Evolutionary conservation across 2,888 invertebrate species (phyloP).

Genomic region (Tachina lurida): DNA sequence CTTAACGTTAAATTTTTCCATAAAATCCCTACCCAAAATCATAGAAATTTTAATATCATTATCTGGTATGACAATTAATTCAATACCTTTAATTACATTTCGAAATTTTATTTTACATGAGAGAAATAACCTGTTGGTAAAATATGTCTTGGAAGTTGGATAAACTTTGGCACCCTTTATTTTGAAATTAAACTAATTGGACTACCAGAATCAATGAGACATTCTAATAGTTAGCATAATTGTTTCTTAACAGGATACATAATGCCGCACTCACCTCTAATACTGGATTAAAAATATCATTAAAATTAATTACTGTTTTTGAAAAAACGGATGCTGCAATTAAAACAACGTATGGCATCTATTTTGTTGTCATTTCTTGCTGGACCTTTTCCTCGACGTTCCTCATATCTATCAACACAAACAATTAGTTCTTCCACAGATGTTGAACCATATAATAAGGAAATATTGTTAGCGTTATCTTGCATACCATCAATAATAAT

Average conservation of each 20-base stretch:
- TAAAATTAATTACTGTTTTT: too few relatives aligned
- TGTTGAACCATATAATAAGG: slow-evolving; percentile 11
- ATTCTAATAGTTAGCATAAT: too few relatives aligned
- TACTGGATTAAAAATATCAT: too few relatives aligned
- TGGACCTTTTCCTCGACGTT: neutral
- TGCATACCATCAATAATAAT: neutral
- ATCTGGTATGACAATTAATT: slow-evolving; percentile 11
- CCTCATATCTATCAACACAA: slow-evolving; percentile 6
- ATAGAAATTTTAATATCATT: slow-evolving; percentile 24
- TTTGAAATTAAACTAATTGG: neutral
- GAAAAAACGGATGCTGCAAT: neutral
- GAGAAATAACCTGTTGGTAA: neutral
- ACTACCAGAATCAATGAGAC: too few relatives aligned
- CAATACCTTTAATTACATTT: neutral
- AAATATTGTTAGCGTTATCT: slow-evolving; percentile 2
- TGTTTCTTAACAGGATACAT: too few relatives aligned
- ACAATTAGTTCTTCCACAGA: slow-evolving; percentile 13
- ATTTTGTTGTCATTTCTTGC: neutral
- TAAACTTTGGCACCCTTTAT: neutral
- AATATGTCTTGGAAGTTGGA: neutral
- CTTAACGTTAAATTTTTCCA: slow-evolving; percentile 4
- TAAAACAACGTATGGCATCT: neutral
- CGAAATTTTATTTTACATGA: slow-evolving; percentile 4
- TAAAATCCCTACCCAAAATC: slow-evolving; percentile 26
- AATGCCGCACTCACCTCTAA: too few relatives aligned